Evolutionary conservation across 2,888 invertebrate species (phyloP), one percentile per base, ranked within the genome.

Genomic region (Erpobdella octoculata): DNA sequence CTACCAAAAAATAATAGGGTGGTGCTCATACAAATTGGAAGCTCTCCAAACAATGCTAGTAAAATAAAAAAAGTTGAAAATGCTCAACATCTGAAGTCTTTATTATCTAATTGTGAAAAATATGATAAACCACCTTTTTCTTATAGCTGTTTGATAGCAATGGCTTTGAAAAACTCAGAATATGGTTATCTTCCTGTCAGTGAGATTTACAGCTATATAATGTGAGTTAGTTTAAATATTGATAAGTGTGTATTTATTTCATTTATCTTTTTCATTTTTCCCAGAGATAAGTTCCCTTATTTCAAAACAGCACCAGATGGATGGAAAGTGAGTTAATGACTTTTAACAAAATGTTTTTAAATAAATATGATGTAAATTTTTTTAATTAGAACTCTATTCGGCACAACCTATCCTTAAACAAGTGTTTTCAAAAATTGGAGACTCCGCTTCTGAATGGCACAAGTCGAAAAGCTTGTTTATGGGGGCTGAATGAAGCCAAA

Each of bases 131-230:
- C 97, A 5, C 92, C 93, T 2, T 97, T 95, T 84, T 96, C 96
- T 18, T 97, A 97, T 83, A 94, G 94, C 73, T 97, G 96, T 85
- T 87, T 97, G 76, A 97, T 97, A 81, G 96, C 96, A 0, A 91
- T 97, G 91, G 95, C 97, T 4, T 85, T 97, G 75, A 96, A 96
- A 84, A 97, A 97, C 83, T 94, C 95, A 74, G 88, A 90, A 78
- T 91, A 91, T 71, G 96, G 96, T 71, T 92, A 93, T 79, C 85
- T 97, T 79, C 96, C 96, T 3, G 97, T 97, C 41, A 94, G 94
- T 15, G 97, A 97, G 86, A 97, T 97, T 78, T 97, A 97, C 84
- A 93, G 92, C 83, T 97, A 97, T 81, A 95, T 97, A 91, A 96
- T 93, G 91, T 92, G 85, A 88, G 90, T 86, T 75, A 73, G 53